phyloP scores from a whole-genome alignment of 64 coral and sea anemone genomes.

The Stichodactyla mertensii region DNA sequence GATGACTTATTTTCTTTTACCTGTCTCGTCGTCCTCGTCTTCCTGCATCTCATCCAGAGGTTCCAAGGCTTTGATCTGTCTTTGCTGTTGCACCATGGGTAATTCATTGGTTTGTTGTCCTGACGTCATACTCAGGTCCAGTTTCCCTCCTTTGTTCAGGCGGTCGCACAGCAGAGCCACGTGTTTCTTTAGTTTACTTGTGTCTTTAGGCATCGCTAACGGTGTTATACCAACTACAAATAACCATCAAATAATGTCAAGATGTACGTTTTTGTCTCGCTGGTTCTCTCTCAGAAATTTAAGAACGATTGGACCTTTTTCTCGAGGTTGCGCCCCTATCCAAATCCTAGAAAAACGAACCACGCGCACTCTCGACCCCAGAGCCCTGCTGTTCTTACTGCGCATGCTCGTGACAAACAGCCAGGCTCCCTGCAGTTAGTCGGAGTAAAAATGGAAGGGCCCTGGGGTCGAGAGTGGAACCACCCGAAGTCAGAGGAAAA shows the following conservation, averaged over 20 bases:
- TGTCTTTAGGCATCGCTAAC: slow-evolving; percentile 82
- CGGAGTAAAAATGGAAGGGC: too few relatives aligned
- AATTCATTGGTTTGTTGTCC: slow-evolving; percentile 52
- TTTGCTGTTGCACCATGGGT: slow-evolving; percentile 60
- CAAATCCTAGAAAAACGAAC: too few relatives aligned
- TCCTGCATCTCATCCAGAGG: slow-evolving; percentile 70
- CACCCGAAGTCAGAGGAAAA: too few relatives aligned
- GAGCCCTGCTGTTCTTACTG: too few relatives aligned
- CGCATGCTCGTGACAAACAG: too few relatives aligned
- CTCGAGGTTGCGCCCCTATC: too few relatives aligned
- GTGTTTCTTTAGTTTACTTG: slow-evolving; percentile 92
- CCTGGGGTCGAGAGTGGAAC: too few relatives aligned
- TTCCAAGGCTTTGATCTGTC: slow-evolving; percentile 58
- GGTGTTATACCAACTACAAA: slow-evolving; percentile 50
- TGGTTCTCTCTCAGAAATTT: too few relatives aligned
- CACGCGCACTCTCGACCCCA: too few relatives aligned
- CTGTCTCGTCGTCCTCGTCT: slow-evolving; percentile 65
- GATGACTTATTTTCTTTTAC: slow-evolving; percentile 1
- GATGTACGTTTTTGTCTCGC: too few relatives aligned
- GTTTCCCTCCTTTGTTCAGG: slow-evolving; percentile 77
- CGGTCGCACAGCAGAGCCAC: slow-evolving; percentile 85
- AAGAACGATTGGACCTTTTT: too few relatives aligned
- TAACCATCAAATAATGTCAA: neutral
- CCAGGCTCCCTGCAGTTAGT: too few relatives aligned
- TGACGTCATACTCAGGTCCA: slow-evolving; percentile 67